Evolutionary conservation across 2,113 vertebrate species (phyloP).

Genomic region (Scomber japonicus): DNA sequence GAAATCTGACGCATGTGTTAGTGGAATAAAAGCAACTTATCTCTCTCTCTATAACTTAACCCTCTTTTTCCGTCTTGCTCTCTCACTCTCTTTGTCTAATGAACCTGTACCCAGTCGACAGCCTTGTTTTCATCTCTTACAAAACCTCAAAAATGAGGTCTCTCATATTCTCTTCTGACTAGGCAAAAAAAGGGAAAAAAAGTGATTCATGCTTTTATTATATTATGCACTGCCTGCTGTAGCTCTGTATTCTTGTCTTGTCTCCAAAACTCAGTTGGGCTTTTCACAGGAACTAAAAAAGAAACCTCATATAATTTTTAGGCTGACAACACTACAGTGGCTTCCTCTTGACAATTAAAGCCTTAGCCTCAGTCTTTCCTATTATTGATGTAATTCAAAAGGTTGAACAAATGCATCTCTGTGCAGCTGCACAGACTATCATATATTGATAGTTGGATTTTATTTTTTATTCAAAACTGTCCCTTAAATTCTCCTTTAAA

Average conservation of each 20-base stretch:
- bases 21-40: not conserved
- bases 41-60: too few species aligned
- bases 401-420: not conserved
- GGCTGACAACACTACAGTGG: not conserved
- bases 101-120: slow-evolving; percentile 15
- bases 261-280: slow-evolving; percentile 12
- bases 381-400: too few species aligned
- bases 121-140: not conserved
- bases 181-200: slow-evolving; percentile 2
- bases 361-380: too few species aligned
- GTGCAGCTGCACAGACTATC: not conserved
- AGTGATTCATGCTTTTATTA: not conserved
- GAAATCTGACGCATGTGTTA: slow-evolving; percentile 7
- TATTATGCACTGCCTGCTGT: slow-evolving; percentile 21
- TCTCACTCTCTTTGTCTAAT: slow-evolving; percentile 3
- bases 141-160: not conserved
- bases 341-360: not conserved
- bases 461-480: too few species aligned
- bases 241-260: not conserved
- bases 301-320: not conserved
- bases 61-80: not conserved
- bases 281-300: not conserved
- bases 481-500: not conserved
- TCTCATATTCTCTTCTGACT: slow-evolving; percentile 16
- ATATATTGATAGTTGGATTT: not conserved